A percentile compares a stretch with the other conserved stretches of the same genome.
phyloP scores from a whole-genome alignment of 2,888 invertebrate genomes.

The Tiliacea aurago region DNA sequence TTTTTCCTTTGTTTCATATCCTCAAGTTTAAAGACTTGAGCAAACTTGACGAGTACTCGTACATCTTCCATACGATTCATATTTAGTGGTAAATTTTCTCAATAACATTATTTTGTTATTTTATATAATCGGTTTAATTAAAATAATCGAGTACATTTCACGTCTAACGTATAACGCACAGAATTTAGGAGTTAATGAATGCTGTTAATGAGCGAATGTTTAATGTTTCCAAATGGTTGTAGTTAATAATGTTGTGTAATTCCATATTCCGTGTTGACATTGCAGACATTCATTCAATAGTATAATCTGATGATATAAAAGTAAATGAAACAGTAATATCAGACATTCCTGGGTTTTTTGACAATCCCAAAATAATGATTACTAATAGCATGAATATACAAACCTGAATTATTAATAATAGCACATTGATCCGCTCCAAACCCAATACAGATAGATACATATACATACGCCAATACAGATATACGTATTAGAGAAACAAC shows the following conservation, averaged over 20 bases:
- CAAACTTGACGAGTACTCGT: background rate
- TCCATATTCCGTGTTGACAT: slow-evolving; percentile 18
- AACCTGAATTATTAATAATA: slow-evolving; percentile 12
- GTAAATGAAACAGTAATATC: background rate
- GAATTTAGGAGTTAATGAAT: slow-evolving; percentile 47
- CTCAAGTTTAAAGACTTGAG: background rate
- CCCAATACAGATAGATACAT: slow-evolving; percentile 15
- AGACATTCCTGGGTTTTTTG: background rate
- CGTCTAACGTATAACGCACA: slow-evolving; percentile 60
- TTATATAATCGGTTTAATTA: slow-evolving; percentile 11
- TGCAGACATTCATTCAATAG: slow-evolving; percentile 13
- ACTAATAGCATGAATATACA: too few relatives aligned
- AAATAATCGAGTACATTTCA: slow-evolving; percentile 32
- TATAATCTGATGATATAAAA: background rate
- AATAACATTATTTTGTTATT: too few relatives aligned
- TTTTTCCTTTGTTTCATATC: background rate
- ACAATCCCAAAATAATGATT: slow-evolving; percentile 9
- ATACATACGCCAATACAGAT: too few relatives aligned
- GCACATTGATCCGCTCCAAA: background rate
- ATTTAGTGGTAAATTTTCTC: background rate
- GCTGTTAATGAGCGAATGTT: slow-evolving; percentile 61
- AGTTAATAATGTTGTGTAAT: slow-evolving; percentile 41
- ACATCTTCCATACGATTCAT: background rate
- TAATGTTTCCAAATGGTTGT: slow-evolving; percentile 52
- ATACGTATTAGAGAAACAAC: slow-evolving; percentile 1